Base-by-base conservation (phyloP, 2,888 invertebrate genomes). In the Axea sp. region DNA sequence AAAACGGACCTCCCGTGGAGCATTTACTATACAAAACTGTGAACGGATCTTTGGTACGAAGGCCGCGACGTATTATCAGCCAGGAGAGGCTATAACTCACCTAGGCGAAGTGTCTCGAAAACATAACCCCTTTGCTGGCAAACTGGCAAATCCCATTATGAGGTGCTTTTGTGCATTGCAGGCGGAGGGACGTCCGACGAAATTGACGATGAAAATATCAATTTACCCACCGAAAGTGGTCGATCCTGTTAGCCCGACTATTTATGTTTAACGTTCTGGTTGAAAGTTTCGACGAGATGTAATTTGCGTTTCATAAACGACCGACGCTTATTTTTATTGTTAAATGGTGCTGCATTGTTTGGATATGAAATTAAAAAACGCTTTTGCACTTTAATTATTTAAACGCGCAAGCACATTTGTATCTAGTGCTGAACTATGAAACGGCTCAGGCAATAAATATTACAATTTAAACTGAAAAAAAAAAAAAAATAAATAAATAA, bases 141-240 rank as follows among this genome's bases (percentile, higher is more conserved):
- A 43, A 4, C 24, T 1, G 14, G 24, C 57, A 24, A 43, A 59
- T 33, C 15, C 35, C 24, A 45, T 59, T 59, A 59, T 26, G 26
- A 24, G 9, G 43, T 31, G 31, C 41, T 57, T 41, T 59, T 59
- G 9, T 45, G 35, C 35, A 11, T 31, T 15, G 11, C 22, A n/a
- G 26, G 1, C 17, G 37, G 9, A 41, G 49, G 62, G 49, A 49
- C 49, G 49, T 41, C 31, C 49, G 41, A 41, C 41, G 31, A 62
- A 49, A 49, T 60, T 47, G 47, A 62, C 39, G 41, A 49, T 51
- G 62, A 31, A 62, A 62, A 62, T 41, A 49, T 51, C 62, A 62
- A 62, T 62, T 49, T 51, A 37, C 60, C 37, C 60, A 19, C 17
- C 60, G 47, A 47, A 60, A 47, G 19, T 28, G 37, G 35, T 28